Percentiles rank a stretch among this genome's conserved stretches.
Conservation (phyloP, 2,113 vertebrate species). For the Copsychus sechellarum region DNA sequence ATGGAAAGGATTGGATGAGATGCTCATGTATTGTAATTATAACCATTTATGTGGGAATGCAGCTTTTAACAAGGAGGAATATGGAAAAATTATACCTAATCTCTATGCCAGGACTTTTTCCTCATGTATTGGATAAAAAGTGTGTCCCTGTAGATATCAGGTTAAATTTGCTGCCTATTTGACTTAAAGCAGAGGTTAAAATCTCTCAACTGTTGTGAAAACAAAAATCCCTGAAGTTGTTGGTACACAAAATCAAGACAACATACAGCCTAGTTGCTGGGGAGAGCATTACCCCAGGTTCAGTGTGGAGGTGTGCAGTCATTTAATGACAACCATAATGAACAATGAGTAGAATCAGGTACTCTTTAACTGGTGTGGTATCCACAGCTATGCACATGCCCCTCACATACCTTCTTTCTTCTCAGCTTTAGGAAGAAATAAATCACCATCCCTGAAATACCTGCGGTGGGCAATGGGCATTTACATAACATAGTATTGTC, state of each 20-base stretch:
- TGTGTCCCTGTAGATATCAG: neutral
- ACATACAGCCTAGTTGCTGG: neutral
- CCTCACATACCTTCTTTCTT: neutral
- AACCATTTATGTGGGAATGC: neutral
- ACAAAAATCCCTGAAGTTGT: neutral
- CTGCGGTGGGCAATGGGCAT: fast-evolving
- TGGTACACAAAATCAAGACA: neutral
- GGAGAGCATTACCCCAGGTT: neutral
- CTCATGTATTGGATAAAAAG: neutral
- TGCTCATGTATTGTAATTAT: neutral
- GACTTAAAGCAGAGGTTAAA: neutral
- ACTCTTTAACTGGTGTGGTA: neutral
- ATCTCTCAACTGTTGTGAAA: neutral
- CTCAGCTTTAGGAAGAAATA: neutral
- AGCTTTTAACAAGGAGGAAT: neutral
- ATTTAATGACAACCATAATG: neutral
- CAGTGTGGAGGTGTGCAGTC: neutral
- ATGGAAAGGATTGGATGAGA: neutral
- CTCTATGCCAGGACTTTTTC: neutral
- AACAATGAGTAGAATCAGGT: neutral
- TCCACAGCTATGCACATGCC: neutral
- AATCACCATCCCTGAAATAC: neutral
- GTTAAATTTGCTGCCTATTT: neutral
- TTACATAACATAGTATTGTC: neutral
- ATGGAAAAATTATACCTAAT: neutral